phyloP scores from a whole-genome alignment of 2,888 invertebrate species.

The Eueremaeus valkanovi region DNA sequence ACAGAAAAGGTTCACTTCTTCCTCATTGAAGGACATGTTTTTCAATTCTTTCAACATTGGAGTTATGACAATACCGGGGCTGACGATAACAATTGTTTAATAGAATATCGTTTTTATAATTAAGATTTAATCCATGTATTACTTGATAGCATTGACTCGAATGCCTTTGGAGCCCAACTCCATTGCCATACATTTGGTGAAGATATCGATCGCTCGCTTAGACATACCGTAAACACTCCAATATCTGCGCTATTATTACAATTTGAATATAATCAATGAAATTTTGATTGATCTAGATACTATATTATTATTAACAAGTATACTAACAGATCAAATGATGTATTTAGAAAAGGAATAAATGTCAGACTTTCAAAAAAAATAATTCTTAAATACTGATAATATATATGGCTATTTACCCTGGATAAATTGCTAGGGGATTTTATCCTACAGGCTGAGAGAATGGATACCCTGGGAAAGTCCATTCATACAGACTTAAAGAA shows the following conservation, averaged over 20 bases:
- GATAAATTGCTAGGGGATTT: too few species aligned
- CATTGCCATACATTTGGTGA: slow-evolving; percentile 29
- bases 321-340: too few species aligned
- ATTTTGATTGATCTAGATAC: too few species aligned
- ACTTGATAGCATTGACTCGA: slow-evolving; percentile 36
- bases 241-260: not conserved
- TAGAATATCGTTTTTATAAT: too few species aligned
- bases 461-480: too few species aligned
- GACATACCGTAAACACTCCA: slow-evolving; percentile 25
- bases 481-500: too few species aligned
- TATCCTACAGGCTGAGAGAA: too few species aligned
- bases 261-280: not conserved
- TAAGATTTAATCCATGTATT: too few species aligned
- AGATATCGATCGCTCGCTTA: slow-evolving; percentile 19
- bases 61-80: not conserved
- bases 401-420: too few species aligned
- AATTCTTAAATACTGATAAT: too few species aligned
- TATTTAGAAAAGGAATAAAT: too few species aligned
- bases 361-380: too few species aligned
- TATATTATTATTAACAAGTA: not conserved
- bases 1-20: not conserved
- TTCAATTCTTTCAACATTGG: not conserved
- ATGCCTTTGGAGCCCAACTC: slow-evolving; percentile 34
- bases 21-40: not conserved
- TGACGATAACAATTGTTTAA: not conserved